These are phyloP conservation scores for Molorchus minor DNA, from an alignment of 2,888 invertebrate species.

Conservation along the genomic window DNA sequence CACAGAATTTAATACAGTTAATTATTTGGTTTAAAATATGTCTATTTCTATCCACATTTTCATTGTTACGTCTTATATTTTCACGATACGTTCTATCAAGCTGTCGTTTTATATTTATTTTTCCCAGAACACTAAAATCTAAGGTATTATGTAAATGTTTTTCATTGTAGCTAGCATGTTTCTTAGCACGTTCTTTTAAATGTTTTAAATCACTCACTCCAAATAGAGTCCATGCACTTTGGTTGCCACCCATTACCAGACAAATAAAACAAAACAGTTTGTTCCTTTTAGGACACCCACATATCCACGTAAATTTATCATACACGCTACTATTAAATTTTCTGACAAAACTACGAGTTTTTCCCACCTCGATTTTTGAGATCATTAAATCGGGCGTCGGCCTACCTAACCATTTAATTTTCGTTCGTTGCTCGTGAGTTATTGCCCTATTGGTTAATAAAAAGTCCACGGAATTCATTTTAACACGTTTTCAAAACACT, in stretches of 20 bases:
- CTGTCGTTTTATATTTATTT: constrained; percentile 38
- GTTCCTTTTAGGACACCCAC: no score
- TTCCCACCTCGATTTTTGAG: no score
- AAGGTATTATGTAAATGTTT: constrained; percentile 4
- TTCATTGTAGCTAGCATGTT: neutral
- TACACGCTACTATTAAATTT: neutral
- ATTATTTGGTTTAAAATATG: constrained; percentile 45
- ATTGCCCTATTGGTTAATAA: no score
- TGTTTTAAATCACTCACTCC: constrained; percentile 11
- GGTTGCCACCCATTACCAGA: neutral
- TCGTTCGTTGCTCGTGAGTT: no score
- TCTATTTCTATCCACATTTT: constrained; percentile 45
- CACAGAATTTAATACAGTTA: constrained; percentile 50
- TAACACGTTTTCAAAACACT: no score
- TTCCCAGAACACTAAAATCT: constrained; percentile 34
- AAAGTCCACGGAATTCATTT: no score
- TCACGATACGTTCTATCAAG: constrained; percentile 34
- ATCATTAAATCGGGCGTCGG: no score
- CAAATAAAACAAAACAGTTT: constrained; percentile 3
- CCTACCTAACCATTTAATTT: no score
- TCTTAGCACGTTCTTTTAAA: neutral
- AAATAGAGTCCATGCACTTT: neutral
- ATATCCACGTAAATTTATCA: no score
- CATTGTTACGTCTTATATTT: constrained; percentile 35
- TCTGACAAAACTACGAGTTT: neutral